Evolutionary conservation across 2,888 invertebrate genomes (phyloP).

Genomic region (Netelia virgata): DNA sequence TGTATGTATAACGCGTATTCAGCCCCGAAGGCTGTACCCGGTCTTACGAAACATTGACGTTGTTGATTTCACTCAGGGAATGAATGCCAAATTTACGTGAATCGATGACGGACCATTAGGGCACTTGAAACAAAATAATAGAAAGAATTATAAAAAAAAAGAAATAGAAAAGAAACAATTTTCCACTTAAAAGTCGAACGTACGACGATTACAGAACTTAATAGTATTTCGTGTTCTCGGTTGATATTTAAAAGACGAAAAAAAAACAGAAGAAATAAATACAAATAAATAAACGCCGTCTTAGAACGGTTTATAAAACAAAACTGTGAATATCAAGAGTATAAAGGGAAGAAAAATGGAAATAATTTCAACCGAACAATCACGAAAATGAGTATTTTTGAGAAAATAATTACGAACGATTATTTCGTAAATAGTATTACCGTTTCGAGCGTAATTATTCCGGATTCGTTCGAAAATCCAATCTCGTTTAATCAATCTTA

Average conservation of each 20-base stretch:
- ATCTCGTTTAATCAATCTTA: not conserved
- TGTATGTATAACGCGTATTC: conserved; percentile 9
- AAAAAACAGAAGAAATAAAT: conserved; percentile 3
- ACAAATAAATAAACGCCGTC: not conserved
- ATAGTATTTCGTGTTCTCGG: conserved; percentile 53
- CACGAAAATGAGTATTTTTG: conserved; percentile 1
- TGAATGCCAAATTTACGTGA: conserved; percentile 77
- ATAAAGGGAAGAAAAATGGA: not conserved
- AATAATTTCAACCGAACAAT: not conserved
- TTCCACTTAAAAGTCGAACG: conserved; percentile 43
- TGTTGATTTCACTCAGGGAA: conserved; percentile 78
- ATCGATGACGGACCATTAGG: conserved; percentile 58
- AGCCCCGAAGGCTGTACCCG: conserved; percentile 71
- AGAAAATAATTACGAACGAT: conserved; percentile 8
- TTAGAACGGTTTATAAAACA: conserved; percentile 19
- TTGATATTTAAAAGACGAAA: not conserved
- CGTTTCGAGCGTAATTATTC: not conserved
- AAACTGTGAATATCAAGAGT: conserved; percentile 18
- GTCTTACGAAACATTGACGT: conserved; percentile 65
- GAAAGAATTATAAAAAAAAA: not conserved
- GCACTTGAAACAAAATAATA: conserved; percentile 37
- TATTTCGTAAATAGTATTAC: not conserved
- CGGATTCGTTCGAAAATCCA: not conserved
- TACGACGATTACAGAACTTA: conserved; percentile 49
- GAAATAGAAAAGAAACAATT: conserved; percentile 11